Percentiles rank a stretch among this genome's conserved stretches.
Conservation (phyloP, 1,140 invertebrate genomes). For the Habropoda laboriosa region DNA sequence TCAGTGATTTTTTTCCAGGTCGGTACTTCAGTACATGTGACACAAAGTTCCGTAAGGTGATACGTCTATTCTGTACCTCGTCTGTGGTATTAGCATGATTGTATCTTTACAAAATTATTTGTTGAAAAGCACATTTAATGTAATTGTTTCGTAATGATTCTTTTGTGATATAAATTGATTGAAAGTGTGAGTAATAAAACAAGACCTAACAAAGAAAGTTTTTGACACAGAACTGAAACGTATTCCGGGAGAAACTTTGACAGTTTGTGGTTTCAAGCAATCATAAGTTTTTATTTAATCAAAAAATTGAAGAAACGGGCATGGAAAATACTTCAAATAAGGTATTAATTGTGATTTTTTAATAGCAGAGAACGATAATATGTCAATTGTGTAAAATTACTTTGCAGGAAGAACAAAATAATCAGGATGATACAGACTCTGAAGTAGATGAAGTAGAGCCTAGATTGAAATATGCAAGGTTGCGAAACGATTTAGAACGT, state of each 20-base stretch:
- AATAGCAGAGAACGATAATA: neutral
- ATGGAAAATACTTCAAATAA: slow-evolving; percentile 59
- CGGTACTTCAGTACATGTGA: too few species aligned
- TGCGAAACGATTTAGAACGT: slow-evolving; percentile 92
- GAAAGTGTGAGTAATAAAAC: neutral
- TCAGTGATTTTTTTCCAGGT: too few species aligned
- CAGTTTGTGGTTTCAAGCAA: slow-evolving; percentile 47
- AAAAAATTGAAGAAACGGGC: slow-evolving; percentile 7
- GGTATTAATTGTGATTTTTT: slow-evolving; percentile 20
- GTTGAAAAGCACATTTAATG: neutral
- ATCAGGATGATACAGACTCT: slow-evolving; percentile 80
- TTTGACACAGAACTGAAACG: neutral
- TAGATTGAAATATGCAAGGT: slow-evolving; percentile 94
- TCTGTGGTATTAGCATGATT: neutral
- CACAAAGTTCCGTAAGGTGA: too few species aligned
- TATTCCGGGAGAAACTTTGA: slow-evolving; percentile 24
- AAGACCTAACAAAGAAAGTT: too few species aligned
- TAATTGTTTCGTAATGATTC: neutral
- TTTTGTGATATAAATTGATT: neutral
- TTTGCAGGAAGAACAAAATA: slow-evolving; percentile 68
- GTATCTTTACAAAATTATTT: neutral
- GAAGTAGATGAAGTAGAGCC: slow-evolving; percentile 91
- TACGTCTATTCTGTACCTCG: too few species aligned
- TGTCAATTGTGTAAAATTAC: neutral
- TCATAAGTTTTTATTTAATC: neutral